phyloP scores from a whole-genome alignment of 2,888 invertebrate genomes.

The Limenitis camilla region DNA sequence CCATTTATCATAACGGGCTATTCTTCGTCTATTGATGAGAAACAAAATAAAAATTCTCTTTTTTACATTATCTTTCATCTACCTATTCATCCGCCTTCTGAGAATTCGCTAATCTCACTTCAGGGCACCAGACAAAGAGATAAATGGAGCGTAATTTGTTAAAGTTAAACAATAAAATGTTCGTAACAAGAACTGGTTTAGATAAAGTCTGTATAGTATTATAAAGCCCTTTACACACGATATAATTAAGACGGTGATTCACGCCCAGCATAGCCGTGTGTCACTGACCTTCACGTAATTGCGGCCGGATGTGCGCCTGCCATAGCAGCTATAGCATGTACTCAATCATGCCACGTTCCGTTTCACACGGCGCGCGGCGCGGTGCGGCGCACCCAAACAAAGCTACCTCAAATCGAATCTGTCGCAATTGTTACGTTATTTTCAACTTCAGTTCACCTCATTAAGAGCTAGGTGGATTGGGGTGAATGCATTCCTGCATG shows the following conservation, averaged over 20 bases:
- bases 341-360: conserved; percentile 43
- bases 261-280: conserved; percentile 38
- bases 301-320: conserved; percentile 45
- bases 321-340: conserved; percentile 38
- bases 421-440: conserved; percentile 13
- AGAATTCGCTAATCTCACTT: conserved; percentile 16
- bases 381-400: conserved; percentile 34
- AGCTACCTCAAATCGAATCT: conserved; percentile 12
- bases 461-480: conserved; percentile 33
- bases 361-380: conserved; percentile 36
- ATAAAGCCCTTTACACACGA: conserved; percentile 2
- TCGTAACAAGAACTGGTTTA: conserved; percentile 16
- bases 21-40: conserved; percentile 17
- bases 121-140: conserved; percentile 16
- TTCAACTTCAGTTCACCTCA: conserved; percentile 27
- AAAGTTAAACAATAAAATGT: conserved; percentile 8
- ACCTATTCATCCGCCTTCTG: conserved; percentile 5
- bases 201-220: conserved; percentile 5
- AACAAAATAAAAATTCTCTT: conserved; percentile 14
- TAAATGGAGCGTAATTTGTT: conserved; percentile 1
- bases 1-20: conserved; percentile 15
- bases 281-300: conserved; percentile 61
- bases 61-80: conserved; percentile 12
- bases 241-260: conserved; percentile 53
- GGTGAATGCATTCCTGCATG: conserved; percentile 62